Percentiles rank a stretch among this genome's conserved stretches.
Evolutionary conservation across 2,113 vertebrate genomes (phyloP).

Genomic region (Verasper variegatus): DNA sequence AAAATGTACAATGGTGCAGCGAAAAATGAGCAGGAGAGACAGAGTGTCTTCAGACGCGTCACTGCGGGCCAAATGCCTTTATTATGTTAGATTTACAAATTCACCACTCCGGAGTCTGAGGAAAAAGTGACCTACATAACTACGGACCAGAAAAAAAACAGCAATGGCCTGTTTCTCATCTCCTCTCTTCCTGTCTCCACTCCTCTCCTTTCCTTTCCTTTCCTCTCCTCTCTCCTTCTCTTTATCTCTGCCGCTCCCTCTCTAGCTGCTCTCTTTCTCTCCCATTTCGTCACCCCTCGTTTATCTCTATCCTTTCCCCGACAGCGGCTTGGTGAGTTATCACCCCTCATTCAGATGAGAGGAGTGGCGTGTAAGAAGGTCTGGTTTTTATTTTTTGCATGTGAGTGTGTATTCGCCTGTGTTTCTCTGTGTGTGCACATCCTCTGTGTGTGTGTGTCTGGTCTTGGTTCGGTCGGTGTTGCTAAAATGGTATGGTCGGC

Average conservation of each 20-base stretch:
- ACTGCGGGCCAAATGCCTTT: conserved; percentile 82
- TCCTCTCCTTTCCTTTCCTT: conserved; percentile 2
- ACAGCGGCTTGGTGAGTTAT: conserved; percentile 78
- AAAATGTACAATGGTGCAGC: conserved; percentile 58
- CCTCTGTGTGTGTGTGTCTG: conserved; percentile 3
- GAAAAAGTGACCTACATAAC: conserved; percentile 91
- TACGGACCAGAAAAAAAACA: conserved; percentile 83
- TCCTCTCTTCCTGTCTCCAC: conserved; percentile 15
- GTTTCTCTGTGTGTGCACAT: conserved; percentile 35
- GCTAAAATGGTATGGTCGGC: conserved; percentile 75
- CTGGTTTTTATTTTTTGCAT: conserved; percentile 20
- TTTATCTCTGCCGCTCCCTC: conserved; percentile 47
- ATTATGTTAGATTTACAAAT: conserved; percentile 89
- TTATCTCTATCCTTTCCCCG: conserved; percentile 70
- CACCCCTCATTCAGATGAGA: conserved; percentile 77
- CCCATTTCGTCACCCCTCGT: conserved; percentile 70
- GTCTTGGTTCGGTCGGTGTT: conserved; percentile 18
- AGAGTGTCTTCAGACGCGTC: conserved; percentile 69
- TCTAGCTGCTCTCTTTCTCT: conserved; percentile 71
- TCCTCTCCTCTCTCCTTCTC: conserved; percentile 32
- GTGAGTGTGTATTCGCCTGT: conserved; percentile 21
- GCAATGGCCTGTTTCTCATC: conserved; percentile 86
- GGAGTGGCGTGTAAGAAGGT: conserved; percentile 71
- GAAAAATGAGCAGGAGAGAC: conserved; percentile 67
- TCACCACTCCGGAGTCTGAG: conserved; percentile 81